phyloP scores from a whole-genome alignment of 1,140 invertebrate species.

The Contarinia nasturtii region DNA sequence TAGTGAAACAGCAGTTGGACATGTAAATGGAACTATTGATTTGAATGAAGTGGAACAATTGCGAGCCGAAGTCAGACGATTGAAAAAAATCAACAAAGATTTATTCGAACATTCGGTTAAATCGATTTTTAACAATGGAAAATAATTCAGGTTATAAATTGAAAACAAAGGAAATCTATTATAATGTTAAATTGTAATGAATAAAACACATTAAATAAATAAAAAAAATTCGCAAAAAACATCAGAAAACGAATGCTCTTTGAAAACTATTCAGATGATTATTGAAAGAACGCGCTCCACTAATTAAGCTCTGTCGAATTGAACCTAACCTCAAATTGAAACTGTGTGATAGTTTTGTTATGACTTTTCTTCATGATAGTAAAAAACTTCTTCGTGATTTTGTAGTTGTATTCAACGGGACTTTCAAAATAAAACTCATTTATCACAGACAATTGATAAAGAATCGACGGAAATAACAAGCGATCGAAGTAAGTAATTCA shows the following conservation, averaged over 20 bases:
- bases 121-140: constrained; percentile 10
- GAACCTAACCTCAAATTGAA: no score
- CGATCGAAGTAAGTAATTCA: no score
- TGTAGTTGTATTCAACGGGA: no score
- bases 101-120: constrained; percentile 29
- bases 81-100: constrained; percentile 28
- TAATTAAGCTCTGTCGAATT: no score
- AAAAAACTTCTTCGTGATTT: no score
- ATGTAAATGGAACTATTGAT: neutral
- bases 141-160: constrained; percentile 1
- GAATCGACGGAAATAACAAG: no score
- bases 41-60: constrained; percentile 12
- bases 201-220: constrained; percentile 3
- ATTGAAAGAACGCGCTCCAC: neutral
- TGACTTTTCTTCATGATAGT: no score
- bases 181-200: constrained; percentile 2
- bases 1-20: neutral
- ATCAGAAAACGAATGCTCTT: constrained; percentile 3
- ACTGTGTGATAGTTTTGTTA: no score
- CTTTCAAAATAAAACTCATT: no score
- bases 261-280: no score
- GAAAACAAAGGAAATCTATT: neutral
- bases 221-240: constrained; percentile 1
- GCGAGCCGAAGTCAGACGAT: constrained; percentile 21
- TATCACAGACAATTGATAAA: no score